Conservation (phyloP, 1,140 invertebrate species). For the Cataglyphis hispanica region DNA sequence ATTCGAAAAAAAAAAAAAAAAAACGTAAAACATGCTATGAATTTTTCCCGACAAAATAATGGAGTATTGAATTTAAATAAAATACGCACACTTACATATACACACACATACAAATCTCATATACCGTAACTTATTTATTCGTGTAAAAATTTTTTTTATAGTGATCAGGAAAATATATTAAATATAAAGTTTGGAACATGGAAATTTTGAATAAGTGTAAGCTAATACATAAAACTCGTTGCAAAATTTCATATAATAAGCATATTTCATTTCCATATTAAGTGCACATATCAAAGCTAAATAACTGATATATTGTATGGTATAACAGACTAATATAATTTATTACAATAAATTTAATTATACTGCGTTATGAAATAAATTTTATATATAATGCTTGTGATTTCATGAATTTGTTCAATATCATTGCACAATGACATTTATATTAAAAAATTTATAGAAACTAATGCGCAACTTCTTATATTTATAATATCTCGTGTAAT, state of each 20-base stretch:
- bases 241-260: background rate
- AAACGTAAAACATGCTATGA: background rate
- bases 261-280: constrained; percentile 1
- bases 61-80: constrained; percentile 35
- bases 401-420: background rate
- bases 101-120: background rate
- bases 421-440: background rate
- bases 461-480: too few relatives aligned
- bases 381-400: background rate
- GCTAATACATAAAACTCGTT: background rate
- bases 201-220: background rate
- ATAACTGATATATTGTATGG: background rate
- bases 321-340: background rate
- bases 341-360: constrained; percentile 12
- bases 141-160: constrained; percentile 6
- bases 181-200: background rate
- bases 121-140: background rate
- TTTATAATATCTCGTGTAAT: constrained; percentile 3
- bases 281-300: background rate
- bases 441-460: background rate
- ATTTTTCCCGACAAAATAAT: constrained; percentile 11
- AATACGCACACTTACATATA: background rate
- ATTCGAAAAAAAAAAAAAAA: background rate
- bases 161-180: background rate
- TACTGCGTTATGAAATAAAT: background rate